A percentile compares a stretch with the other conserved stretches of the same genome.
Evolutionary conservation across 2,113 vertebrate genomes (phyloP).

Genomic region (Psittacus erithacus): DNA sequence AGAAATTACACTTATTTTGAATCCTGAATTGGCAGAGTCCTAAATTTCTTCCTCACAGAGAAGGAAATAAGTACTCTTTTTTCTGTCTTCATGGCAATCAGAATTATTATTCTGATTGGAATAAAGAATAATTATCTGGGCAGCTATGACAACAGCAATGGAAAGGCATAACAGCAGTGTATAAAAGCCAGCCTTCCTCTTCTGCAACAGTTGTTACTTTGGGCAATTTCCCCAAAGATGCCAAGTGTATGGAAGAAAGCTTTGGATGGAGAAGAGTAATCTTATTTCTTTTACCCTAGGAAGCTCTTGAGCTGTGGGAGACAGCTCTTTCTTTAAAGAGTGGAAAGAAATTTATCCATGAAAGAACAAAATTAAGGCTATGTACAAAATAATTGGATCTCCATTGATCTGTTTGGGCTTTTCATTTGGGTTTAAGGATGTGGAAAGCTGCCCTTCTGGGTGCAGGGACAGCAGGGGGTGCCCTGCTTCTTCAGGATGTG

Average conservation of each 20-base stretch:
- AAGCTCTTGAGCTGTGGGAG: not conserved
- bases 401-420: not conserved
- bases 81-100: not conserved
- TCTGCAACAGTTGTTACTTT: not conserved
- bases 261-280: not conserved
- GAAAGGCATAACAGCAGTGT: not conserved
- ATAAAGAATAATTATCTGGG: not conserved
- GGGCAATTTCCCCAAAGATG: not conserved
- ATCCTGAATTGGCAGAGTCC: not conserved
- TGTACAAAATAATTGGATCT: not conserved
- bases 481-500: constrained; percentile 14
- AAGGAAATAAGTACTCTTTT: not conserved
- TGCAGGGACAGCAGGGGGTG: constrained; percentile 47
- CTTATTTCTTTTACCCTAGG: not conserved
- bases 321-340: not conserved
- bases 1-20: not conserved
- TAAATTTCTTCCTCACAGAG: not conserved
- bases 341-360: not conserved
- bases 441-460: not conserved
- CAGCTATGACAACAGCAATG: not conserved
- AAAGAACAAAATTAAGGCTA: not conserved
- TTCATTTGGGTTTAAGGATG: not conserved
- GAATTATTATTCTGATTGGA: not conserved
- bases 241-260: not conserved
- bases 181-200: not conserved